Evolutionary conservation across 2,113 vertebrate genomes (phyloP), one percentile per base, ranked within the genome.

Genomic region (Andinoacara biseriatus): DNA sequence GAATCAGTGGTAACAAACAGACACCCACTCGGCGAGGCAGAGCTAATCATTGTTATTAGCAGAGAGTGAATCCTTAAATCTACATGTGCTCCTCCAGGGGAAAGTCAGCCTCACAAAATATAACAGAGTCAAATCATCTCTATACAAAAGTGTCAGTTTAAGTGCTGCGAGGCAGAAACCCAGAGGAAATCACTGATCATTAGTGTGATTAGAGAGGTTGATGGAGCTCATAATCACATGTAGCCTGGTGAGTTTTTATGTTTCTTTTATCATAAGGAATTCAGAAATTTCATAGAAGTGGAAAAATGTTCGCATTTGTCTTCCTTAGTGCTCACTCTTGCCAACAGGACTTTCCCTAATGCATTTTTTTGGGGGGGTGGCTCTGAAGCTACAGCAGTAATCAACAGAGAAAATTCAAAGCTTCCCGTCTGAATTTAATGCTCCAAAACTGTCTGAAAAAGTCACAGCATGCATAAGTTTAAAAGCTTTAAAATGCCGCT

Each of bases 41-140:
- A 76, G 78, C 87, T 89, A 91, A 91, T 92, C 86, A 80, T 82
- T 83, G 78, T 89, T 90, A 92, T 93, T 89, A 90, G 80, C 75
- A 84, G 63, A 80, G 83, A 77, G 57, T 52, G 59, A 86, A 86
- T 93, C 77, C 84, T 84, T 85, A 90, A 89, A 91, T 87, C 90
- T 74, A 81, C 35, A 31, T 18, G 6, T 4, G 4, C 35, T 87
- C 87, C 84, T 81, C 54, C 10, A 11, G 83, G 89, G 78, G 54
- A 76, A 75, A 76, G 86, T 85, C 69, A 58, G 69, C 74, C 61
- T 54, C 72, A 80, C 75, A 78, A 76, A 78, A 86, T 89, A 92
- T 88, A 90, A 86, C 76, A 26, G 52, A 77, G 58, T 35, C 74
- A 67, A 88, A 89, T 88, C 52, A 69, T 87, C 56, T 74, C 49